A percentile compares a stretch with the other conserved stretches of the same genome.
Conservation (phyloP, 2,888 invertebrate species). For the Mimachlamys varia region DNA sequence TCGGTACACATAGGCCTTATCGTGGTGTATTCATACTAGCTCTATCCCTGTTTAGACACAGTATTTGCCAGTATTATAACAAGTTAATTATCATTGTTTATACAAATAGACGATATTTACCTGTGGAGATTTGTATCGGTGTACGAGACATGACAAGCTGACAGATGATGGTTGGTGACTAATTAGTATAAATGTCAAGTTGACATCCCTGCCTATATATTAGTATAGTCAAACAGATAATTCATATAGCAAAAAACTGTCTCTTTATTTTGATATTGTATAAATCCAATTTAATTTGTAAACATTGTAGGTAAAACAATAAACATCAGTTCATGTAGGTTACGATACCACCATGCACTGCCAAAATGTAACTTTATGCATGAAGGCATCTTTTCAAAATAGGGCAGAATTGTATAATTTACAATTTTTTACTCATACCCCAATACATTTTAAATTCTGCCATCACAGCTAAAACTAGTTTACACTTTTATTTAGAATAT, state of each 20-base stretch:
- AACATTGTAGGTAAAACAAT: no score
- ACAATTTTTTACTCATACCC: no score
- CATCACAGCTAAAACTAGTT: no score
- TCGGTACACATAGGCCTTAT: not conserved
- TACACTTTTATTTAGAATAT: no score
- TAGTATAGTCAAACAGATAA: not conserved
- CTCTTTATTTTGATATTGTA: not conserved
- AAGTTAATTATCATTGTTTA: slow-evolving; percentile 23
- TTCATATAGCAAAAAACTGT: no score
- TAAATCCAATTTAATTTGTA: not conserved
- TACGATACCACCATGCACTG: no score
- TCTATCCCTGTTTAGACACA: not conserved
- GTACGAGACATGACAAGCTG: not conserved
- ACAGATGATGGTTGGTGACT: not conserved
- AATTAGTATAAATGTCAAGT: not conserved
- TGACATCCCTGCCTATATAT: not conserved
- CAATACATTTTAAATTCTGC: no score
- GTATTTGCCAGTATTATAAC: not conserved
- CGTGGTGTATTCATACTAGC: not conserved
- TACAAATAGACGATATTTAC: not conserved
- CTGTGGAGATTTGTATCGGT: not conserved
- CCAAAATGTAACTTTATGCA: no score
- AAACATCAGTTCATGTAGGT: no score
- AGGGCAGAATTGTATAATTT: no score
- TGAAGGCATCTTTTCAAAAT: no score